Evolutionary conservation across 2,888 invertebrate genomes (phyloP).

Genomic region (Chromoteleia sp.): DNA sequence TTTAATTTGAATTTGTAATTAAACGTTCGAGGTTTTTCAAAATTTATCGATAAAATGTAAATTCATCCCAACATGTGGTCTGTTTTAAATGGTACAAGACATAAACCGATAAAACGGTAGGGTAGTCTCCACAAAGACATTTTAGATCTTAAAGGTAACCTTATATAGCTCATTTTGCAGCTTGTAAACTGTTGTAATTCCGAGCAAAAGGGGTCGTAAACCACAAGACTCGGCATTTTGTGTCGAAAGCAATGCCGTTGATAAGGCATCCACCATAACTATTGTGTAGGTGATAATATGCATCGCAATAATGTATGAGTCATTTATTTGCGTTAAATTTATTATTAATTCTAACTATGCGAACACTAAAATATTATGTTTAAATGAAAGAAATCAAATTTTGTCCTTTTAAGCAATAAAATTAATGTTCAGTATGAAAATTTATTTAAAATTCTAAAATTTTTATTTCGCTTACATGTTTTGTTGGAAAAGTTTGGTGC

Average conservation of each 20-base stretch:
- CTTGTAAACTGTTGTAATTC: slow-evolving; percentile 72
- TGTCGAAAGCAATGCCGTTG: slow-evolving; percentile 62
- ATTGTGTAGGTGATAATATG: slow-evolving; percentile 59
- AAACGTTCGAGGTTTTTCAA: no score
- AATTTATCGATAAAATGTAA: no score
- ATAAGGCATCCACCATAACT: slow-evolving; percentile 47
- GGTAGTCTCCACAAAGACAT: slow-evolving; percentile 27
- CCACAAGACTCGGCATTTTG: slow-evolving; percentile 59
- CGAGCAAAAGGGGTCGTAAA: slow-evolving; percentile 55
- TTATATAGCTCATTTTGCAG: slow-evolving; percentile 73
- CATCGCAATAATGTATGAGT: slow-evolving; percentile 41
- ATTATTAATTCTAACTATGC: slow-evolving; percentile 14
- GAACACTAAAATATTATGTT: slow-evolving; percentile 9
- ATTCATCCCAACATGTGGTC: no score
- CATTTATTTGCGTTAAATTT: slow-evolving; percentile 55
- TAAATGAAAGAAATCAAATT: background rate
- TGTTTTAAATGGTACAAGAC: slow-evolving; percentile 11
- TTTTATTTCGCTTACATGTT: background rate
- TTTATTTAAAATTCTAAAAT: no score
- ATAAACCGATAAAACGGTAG: background rate
- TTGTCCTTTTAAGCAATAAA: background rate
- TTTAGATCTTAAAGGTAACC: slow-evolving; percentile 27
- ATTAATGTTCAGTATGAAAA: slow-evolving; percentile 2
- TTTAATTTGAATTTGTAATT: no score
- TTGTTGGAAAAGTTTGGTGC: background rate